phyloP scores from a whole-genome alignment of 2,113 vertebrate genomes.

The Microtus richardsoni region DNA sequence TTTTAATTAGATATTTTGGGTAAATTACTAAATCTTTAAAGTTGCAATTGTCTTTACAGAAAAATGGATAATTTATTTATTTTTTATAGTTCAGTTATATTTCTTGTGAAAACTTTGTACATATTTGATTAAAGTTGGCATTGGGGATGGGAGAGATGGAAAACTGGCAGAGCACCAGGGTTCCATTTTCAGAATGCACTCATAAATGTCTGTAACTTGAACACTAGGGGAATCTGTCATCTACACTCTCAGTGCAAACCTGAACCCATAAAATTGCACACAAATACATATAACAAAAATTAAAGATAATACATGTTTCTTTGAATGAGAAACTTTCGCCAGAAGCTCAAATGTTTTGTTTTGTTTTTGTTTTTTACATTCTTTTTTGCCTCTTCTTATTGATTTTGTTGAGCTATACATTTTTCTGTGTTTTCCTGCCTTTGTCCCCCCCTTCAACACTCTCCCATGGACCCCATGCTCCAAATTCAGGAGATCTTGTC shows the following conservation, averaged over 20 bases:
- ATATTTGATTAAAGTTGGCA: neutral
- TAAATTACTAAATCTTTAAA: neutral
- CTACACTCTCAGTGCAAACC: neutral
- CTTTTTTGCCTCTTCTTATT: too few species aligned
- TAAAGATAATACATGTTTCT: too few species aligned
- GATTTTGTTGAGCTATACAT: too few species aligned
- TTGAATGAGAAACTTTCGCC: too few species aligned
- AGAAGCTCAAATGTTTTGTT: too few species aligned
- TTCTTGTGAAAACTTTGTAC: too few species aligned
- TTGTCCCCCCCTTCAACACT: too few species aligned
- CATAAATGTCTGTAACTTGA: neutral
- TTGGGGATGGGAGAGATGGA: neutral
- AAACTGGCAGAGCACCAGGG: neutral
- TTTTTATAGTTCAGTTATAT: neutral
- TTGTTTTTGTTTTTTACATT: too few species aligned
- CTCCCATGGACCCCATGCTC: too few species aligned
- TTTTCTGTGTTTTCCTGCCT: too few species aligned
- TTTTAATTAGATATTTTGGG: neutral
- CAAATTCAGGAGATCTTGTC: too few species aligned
- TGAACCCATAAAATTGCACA: neutral
- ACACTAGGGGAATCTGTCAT: neutral
- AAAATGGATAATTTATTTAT: neutral
- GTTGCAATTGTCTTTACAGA: neutral
- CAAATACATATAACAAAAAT: too few species aligned
- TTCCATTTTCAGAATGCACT: neutral